These are phyloP conservation scores for Otolemur crassicaudatus DNA, from an alignment of 2,797 vertebrate species.

Conservation along the genomic window DNA sequence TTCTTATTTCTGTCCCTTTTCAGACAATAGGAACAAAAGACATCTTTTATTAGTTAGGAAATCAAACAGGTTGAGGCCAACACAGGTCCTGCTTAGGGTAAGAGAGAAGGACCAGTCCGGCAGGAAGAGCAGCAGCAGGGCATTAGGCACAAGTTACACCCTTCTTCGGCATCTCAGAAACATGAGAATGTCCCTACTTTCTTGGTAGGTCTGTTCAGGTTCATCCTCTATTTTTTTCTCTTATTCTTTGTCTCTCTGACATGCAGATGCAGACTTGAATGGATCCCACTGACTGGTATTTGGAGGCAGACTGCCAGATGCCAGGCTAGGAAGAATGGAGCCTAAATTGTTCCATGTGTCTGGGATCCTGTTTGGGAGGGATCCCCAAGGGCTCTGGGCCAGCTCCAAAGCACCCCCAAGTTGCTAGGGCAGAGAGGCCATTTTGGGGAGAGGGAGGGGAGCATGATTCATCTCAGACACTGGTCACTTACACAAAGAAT, in stretches of 20 bases:
- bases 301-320: conserved; percentile 58
- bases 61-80: not conserved
- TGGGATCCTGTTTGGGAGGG: conserved; percentile 62
- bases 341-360: not conserved
- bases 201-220: conserved; percentile 2
- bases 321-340: not conserved
- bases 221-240: not conserved
- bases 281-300: not conserved
- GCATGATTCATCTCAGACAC: conserved; percentile 29
- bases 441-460: not conserved
- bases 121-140: not conserved
- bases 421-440: conserved; percentile 57
- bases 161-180: not conserved
- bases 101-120: not conserved
- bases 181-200: not conserved
- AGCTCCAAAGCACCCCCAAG: conserved; percentile 43
- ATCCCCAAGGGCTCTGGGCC: conserved; percentile 62
- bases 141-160: not conserved
- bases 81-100: not conserved
- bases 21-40: not conserved
- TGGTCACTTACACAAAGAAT: conserved; percentile 88
- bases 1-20: conserved; percentile 54
- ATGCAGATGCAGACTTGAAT: not conserved
- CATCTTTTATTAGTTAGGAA: conserved; percentile 34
- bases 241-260: not conserved